Evolutionary conservation across 2,888 invertebrate genomes (phyloP).

Genomic region (Agriopis leucophaearia): DNA sequence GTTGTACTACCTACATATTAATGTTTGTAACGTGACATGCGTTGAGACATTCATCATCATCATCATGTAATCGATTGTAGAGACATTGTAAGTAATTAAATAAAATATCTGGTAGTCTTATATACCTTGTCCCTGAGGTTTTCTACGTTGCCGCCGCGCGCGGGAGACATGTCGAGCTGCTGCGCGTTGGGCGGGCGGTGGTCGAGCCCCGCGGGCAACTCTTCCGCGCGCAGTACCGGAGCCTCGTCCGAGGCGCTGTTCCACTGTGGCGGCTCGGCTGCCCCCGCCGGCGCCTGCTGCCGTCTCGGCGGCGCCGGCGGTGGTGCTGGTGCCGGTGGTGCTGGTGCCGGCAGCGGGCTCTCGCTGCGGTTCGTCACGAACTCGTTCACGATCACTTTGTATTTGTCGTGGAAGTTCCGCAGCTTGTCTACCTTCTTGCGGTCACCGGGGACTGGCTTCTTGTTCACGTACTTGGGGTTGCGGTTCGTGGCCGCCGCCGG

Average conservation of each 20-base stretch:
- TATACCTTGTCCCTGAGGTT: slow-evolving; percentile 56
- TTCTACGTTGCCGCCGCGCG: slow-evolving; percentile 57
- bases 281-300: not conserved
- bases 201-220: not conserved
- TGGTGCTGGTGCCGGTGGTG: too few species aligned
- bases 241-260: not conserved
- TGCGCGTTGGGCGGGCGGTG: slow-evolving; percentile 40
- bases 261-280: not conserved
- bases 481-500: not conserved
- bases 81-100: too few species aligned
- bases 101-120: not conserved
- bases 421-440: slow-evolving; percentile 43
- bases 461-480: not conserved
- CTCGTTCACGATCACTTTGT: slow-evolving; percentile 48
- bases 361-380: slow-evolving; percentile 30
- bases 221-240: not conserved
- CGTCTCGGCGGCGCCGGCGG: not conserved
- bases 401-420: slow-evolving; percentile 49
- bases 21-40: too few species aligned
- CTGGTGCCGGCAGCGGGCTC: too few species aligned
- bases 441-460: not conserved
- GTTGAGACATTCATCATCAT: too few species aligned
- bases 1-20: too few species aligned
- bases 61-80: too few species aligned
- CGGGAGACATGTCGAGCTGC: slow-evolving; percentile 69